These are phyloP conservation scores for Theodoxus fluviatilis DNA, from an alignment of 2,888 invertebrate species.

Conservation along the genomic window DNA sequence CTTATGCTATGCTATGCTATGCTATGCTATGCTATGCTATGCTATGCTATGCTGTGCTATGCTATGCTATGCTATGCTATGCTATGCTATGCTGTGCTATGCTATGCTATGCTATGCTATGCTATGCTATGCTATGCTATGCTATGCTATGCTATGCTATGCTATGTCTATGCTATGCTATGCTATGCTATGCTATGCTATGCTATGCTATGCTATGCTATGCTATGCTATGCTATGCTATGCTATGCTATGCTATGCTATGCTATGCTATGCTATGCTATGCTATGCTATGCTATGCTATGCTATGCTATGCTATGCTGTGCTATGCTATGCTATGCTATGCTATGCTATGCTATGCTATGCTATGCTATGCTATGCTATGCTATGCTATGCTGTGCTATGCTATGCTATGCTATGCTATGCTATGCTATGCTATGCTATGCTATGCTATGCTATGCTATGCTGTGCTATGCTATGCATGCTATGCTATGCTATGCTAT, in stretches of 20 bases:
- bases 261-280: slow-evolving; percentile 1
- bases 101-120: not conserved
- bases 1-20: slow-evolving; percentile 1
- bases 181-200: slow-evolving; percentile 10
- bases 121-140: not conserved
- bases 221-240: not conserved
- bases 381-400: slow-evolving; percentile 3
- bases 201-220: not conserved
- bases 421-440: slow-evolving; percentile 5
- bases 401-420: slow-evolving; percentile 12
- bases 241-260: not conserved
- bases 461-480: not conserved
- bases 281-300: slow-evolving; percentile 1
- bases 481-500: slow-evolving; percentile 9
- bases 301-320: slow-evolving; percentile 11
- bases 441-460: slow-evolving; percentile 16
- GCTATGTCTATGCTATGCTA: not conserved
- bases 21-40: slow-evolving; percentile 7
- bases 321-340: slow-evolving; percentile 2
- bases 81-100: slow-evolving; percentile 7
- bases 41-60: slow-evolving; percentile 10
- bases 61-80: slow-evolving; percentile 8
- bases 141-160: not conserved
- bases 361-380: slow-evolving; percentile 6
- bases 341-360: slow-evolving; percentile 9